Evolutionary conservation across 2,797 vertebrate species (phyloP), one percentile per base, ranked within the genome.

Genomic region (Benthosema pterotum): DNA sequence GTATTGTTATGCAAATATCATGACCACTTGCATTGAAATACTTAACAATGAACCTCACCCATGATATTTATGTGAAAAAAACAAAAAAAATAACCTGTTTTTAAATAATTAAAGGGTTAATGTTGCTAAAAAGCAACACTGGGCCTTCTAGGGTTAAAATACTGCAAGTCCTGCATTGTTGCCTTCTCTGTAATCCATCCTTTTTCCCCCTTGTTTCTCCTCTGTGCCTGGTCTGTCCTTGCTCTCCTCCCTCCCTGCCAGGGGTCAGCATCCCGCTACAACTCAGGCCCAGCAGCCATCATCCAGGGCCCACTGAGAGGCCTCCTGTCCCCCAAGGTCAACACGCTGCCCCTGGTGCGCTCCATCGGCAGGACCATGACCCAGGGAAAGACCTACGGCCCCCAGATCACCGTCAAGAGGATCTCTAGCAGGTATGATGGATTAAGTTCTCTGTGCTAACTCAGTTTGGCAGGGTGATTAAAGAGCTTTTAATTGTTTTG

Each of bases 371-470:
- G 92, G 63, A 94, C 93, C 58, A 94, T 94, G 93, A 94, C 92
- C 65, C 93, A 93, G 75, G 93, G 93, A 60, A 94, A 94, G 87
- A 94, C 93, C 14, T 94, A 94, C 57, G 93, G 93, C 28, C 93
- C 93, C 14, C 92, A 93, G 85, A 93, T 94, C 72, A 94, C 92
- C 4, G 93, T 94, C 76, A 94, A 93, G 74, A 84, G 92, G 48
- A 90, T 94, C 72, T 94, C 93, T 58, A 91, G 91, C 57, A 91
- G 90, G 93, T 93, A 60, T 49, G 1, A 65, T 32, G 57, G 19
- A n/a, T n/a, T n/a, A 60, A n/a, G 19, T 1, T n/a, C 45, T 13
- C 13, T 46, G n/a, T 45, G 32, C 25, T 53, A 11, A n/a, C 70
- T 38, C 9, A 56, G 46, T 62, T 18, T 64, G 28, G 63, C 19